These are phyloP conservation scores for Scolanthus callimorphus DNA, from an alignment of 92 coral and sea anemone genomes.

Conservation along the genomic window DNA sequence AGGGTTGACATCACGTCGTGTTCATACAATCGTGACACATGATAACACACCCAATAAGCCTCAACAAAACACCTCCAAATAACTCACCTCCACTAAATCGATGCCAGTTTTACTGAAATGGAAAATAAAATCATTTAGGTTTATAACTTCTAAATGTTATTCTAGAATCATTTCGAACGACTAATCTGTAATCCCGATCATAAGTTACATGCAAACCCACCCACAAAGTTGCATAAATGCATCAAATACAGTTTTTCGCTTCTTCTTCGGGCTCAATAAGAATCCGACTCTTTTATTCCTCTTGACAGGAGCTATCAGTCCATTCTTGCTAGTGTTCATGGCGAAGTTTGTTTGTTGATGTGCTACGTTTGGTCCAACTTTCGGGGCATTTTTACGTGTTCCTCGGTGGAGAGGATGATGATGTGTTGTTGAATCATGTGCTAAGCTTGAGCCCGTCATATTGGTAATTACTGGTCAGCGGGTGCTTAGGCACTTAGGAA, in stretches of 20 bases:
- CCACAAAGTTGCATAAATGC: constrained; percentile 85
- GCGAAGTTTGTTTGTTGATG: background rate
- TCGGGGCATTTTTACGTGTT: background rate
- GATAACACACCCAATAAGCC: constrained; percentile 7
- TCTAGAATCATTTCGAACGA: too few species aligned
- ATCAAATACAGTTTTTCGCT: constrained; percentile 77
- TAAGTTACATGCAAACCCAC: too few species aligned
- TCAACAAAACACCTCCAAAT: too few species aligned
- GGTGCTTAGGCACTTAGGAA: too few species aligned
- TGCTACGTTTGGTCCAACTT: background rate
- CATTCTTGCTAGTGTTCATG: constrained; percentile 51
- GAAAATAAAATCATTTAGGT: too few species aligned
- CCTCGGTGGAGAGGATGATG: too few species aligned
- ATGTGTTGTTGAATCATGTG: background rate
- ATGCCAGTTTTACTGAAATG: constrained; percentile 85
- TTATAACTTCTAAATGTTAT: too few species aligned
- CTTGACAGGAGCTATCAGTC: constrained; percentile 38
- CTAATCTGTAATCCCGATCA: too few species aligned
- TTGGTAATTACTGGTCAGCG: too few species aligned
- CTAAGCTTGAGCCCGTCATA: too few species aligned
- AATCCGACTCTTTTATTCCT: constrained; percentile 75
- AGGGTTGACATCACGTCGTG: too few species aligned
- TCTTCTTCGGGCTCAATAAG: constrained; percentile 92
- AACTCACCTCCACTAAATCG: constrained; percentile 92
- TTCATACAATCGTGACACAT: too few species aligned